Conservation (phyloP, 2,113 vertebrate species). For the Sturnus vulgaris region DNA sequence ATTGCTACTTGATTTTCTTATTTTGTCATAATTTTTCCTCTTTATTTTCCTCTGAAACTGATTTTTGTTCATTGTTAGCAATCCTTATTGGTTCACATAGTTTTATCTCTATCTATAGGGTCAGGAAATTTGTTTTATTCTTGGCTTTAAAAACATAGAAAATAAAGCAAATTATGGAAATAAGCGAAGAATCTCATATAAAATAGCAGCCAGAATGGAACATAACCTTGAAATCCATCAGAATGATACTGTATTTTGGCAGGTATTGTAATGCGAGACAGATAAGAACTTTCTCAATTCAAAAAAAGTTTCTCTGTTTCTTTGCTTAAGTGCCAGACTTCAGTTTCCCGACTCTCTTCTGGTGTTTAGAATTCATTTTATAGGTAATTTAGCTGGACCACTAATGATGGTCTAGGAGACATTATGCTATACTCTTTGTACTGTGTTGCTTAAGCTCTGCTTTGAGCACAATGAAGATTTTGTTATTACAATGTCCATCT, state of each 20-base stretch:
- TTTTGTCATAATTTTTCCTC: background rate
- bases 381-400: background rate
- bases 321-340: background rate
- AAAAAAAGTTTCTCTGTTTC: background rate
- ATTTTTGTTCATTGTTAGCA: background rate
- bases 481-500: background rate
- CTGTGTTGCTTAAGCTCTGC: background rate
- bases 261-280: rapidly evolving
- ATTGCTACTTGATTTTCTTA: background rate
- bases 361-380: background rate
- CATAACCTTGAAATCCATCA: background rate
- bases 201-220: background rate
- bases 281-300: background rate
- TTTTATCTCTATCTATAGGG: background rate
- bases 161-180: background rate
- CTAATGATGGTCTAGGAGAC: background rate
- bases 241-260: background rate
- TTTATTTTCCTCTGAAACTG: background rate
- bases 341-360: background rate
- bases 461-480: background rate
- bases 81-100: background rate
- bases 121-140: background rate
- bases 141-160: background rate
- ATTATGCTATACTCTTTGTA: background rate
- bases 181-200: background rate